phyloP scores from a whole-genome alignment of 2,888 invertebrate species.

The Melipona bicolor region DNA sequence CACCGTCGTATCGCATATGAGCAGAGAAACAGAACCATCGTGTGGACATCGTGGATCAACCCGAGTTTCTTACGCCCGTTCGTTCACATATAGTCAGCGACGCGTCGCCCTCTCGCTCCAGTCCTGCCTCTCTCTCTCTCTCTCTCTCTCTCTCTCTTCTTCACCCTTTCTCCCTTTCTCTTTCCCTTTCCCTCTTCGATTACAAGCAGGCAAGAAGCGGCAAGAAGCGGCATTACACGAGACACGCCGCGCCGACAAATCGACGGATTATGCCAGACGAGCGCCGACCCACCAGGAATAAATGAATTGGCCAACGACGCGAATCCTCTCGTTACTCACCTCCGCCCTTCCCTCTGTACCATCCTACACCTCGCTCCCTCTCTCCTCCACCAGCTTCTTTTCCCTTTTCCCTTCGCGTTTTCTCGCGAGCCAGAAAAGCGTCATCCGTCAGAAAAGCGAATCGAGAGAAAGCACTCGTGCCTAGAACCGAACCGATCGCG shows the following conservation, averaged over 20 bases:
- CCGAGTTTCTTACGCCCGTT: conserved; percentile 76
- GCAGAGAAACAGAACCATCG: conserved; percentile 53
- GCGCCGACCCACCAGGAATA: conserved; percentile 79
- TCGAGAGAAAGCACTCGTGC: neutral
- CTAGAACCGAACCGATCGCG: neutral
- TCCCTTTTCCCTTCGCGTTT: neutral
- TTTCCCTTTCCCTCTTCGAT: conserved; percentile 71
- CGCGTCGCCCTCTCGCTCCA: conserved; percentile 68
- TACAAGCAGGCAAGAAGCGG: conserved; percentile 79
- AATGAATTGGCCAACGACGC: conserved; percentile 80
- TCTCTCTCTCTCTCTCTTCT: conserved; percentile 53
- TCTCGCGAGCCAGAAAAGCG: conserved; percentile 2
- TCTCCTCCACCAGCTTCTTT: neutral
- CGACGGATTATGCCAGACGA: conserved; percentile 81
- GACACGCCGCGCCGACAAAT: conserved; percentile 82
- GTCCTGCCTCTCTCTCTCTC: conserved; percentile 25
- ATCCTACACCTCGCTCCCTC: neutral
- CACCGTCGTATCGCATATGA: conserved; percentile 49
- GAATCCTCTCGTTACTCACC: conserved; percentile 64
- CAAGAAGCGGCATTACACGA: conserved; percentile 78
- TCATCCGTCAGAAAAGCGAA: neutral
- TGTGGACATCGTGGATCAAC: conserved; percentile 72
- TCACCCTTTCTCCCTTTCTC: conserved; percentile 44
- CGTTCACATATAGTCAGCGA: conserved; percentile 79
- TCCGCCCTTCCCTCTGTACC: conserved; percentile 7